Conservation (phyloP, 2,888 invertebrate genomes). For the Caenorhabditis uteleia region DNA sequence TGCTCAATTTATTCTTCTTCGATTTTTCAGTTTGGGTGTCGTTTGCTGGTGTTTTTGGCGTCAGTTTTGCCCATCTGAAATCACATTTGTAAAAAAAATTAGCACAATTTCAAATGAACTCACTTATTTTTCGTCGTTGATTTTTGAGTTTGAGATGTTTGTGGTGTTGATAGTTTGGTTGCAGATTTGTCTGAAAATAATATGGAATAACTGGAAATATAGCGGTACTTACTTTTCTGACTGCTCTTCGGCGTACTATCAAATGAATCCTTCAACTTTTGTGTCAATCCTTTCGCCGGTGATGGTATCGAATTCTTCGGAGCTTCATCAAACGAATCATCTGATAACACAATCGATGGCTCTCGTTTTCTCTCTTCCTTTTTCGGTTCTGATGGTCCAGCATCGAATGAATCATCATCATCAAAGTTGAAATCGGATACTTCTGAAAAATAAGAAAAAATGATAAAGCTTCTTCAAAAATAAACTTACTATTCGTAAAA, state of each 20-base stretch:
- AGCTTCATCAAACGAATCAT: slow-evolving; percentile 24
- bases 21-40: background rate
- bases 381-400: background rate
- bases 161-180: too few species aligned
- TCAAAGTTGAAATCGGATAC: slow-evolving; percentile 18
- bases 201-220: too few species aligned
- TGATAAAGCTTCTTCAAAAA: background rate
- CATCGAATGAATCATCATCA: slow-evolving; percentile 8
- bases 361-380: background rate
- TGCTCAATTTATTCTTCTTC: slow-evolving; percentile 3
- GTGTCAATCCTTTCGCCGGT: slow-evolving; percentile 1
- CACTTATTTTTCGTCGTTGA: slow-evolving; percentile 1
- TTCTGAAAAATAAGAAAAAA: slow-evolving; percentile 11
- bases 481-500: slow-evolving; percentile 1
- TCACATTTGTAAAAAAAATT: too few species aligned
- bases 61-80: background rate
- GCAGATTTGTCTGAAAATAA: too few species aligned
- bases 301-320: too few species aligned
- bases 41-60: background rate
- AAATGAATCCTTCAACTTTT: too few species aligned
- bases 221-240: too few species aligned
- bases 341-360: background rate
- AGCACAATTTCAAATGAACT: too few species aligned
- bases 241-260: too few species aligned
- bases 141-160: too few species aligned